Evolutionary conservation across 2,797 vertebrate genomes (phyloP).

Genomic region (Typhlichthys eigenmanni): DNA sequence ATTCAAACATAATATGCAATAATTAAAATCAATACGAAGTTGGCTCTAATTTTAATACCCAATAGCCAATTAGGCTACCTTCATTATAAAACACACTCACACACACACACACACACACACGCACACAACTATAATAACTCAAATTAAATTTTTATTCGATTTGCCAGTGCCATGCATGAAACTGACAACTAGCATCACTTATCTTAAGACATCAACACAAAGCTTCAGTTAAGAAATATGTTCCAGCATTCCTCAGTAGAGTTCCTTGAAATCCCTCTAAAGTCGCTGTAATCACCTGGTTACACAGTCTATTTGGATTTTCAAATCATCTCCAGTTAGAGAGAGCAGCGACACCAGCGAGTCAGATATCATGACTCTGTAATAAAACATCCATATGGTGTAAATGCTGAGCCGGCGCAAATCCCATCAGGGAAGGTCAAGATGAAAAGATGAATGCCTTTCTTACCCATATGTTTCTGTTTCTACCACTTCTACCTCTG

Average conservation of each 20-base stretch:
- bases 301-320: slow-evolving; percentile 80
- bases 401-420: slow-evolving; percentile 75
- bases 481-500: slow-evolving; percentile 52
- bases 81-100: no score
- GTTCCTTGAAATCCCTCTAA: slow-evolving; percentile 75
- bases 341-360: slow-evolving; percentile 28
- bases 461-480: slow-evolving; percentile 82
- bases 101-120: no score
- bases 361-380: slow-evolving; percentile 83
- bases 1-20: slow-evolving; percentile 80
- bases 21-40: slow-evolving; percentile 72
- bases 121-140: neutral
- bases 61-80: slow-evolving; percentile 1
- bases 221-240: slow-evolving; percentile 35
- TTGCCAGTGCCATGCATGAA: slow-evolving; percentile 6
- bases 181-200: no score
- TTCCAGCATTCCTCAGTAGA: slow-evolving; percentile 59
- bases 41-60: slow-evolving; percentile 68
- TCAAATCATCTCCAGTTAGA: slow-evolving; percentile 79
- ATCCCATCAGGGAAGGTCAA: slow-evolving; percentile 70
- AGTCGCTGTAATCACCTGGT: slow-evolving; percentile 82
- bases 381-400: slow-evolving; percentile 92
- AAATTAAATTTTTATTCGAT: slow-evolving; percentile 37
- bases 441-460: slow-evolving; percentile 67
- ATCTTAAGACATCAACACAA: no score